phyloP scores from a whole-genome alignment of 30 jellyfish, hydroid and myxozoan genomes.

The Aurelia coerulea region DNA sequence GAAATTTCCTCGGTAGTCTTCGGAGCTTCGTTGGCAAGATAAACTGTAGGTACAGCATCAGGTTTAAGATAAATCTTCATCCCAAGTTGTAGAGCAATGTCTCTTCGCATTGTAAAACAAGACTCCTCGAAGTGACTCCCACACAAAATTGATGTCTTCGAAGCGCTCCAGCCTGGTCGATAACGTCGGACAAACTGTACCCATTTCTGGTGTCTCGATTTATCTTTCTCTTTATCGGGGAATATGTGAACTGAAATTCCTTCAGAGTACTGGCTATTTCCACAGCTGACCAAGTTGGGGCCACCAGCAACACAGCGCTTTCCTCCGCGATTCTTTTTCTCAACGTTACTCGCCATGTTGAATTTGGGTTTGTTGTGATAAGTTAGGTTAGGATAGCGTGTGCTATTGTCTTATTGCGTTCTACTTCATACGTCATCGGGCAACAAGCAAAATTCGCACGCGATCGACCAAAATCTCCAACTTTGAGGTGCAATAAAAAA shows the following conservation, averaged over 20 bases:
- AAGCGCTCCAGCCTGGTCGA: conserved; percentile 40
- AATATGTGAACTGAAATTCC: conserved; percentile 42
- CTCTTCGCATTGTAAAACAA: conserved; percentile 27
- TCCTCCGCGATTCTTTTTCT: conserved; percentile 30
- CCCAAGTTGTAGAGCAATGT: conserved; percentile 21
- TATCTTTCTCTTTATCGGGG: conserved; percentile 41
- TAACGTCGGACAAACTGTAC: conserved; percentile 56
- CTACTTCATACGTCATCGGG: conserved; percentile 16
- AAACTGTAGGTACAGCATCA: conserved; percentile 47
- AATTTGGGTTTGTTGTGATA: neutral
- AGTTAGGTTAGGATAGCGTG: conserved; percentile 19
- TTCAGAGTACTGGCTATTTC: conserved; percentile 44
- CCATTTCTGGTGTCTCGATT: conserved; percentile 21
- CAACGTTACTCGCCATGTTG: conserved; percentile 38
- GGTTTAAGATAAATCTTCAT: conserved; percentile 18
- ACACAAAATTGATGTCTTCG: conserved; percentile 21
- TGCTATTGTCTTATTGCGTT: conserved; percentile 5
- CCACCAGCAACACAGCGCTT: conserved; percentile 72
- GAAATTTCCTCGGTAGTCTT: neutral
- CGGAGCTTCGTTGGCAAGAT: conserved; percentile 6
- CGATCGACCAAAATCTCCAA: conserved; percentile 20
- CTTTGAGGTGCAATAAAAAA: conserved; percentile 21
- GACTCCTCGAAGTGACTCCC: conserved; percentile 30
- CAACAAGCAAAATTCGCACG: conserved; percentile 17
- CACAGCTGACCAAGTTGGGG: conserved; percentile 45